Base-by-base conservation (phyloP, 2,888 invertebrate genomes). In the Rhagonycha lutea region DNA sequence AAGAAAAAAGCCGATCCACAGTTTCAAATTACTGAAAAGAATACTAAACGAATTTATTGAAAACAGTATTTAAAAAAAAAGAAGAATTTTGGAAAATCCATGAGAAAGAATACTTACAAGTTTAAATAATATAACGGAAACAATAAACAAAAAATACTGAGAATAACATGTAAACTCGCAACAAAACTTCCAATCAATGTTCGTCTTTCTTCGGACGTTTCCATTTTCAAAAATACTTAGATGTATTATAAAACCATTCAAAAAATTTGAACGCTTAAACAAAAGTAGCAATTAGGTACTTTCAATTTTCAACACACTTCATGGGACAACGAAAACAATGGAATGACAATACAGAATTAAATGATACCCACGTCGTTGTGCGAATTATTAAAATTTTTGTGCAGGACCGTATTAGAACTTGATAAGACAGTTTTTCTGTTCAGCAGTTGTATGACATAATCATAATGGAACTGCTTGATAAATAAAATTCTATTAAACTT, bases 1-100 rank as follows among this genome's bases (percentile, higher is more conserved):
- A 71, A 92, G 85, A 78, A 92, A 91, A 63, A 90, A 84, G 0
- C 90, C 85, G 23, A 89, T 80, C 14, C 86, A 86, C 69, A 88
- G 77, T 81, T 89, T 89, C 80, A 89, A 86, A 14, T 87, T 86
- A 83, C 87, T 87, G 81, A 89, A 78, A 75, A 89, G 81, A 78
- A 89, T 87, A 87, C 91, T 91, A 87, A 71, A 89, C 87, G 81
- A 82, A 86, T 84, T 26, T 26, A 26, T 26, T 28, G 9, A 28
- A 47, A 47, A n/a, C 26, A 26, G 26, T 47, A n/a, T n/a, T n/a
- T n/a, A n/a, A n/a, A n/a, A n/a, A n/a, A n/a, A n/a, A n/a, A n/a
- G n/a, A n/a, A n/a, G n/a, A n/a, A n/a, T n/a, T n/a, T n/a, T n/a
- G n/a, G n/a, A n/a, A 47, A 47, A 47, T n/a, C n/a, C n/a, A 7